Evolutionary conservation across 2,888 invertebrate species (phyloP), one percentile per base, ranked within the genome.

Genomic region (Iphiclides podalirius): DNA sequence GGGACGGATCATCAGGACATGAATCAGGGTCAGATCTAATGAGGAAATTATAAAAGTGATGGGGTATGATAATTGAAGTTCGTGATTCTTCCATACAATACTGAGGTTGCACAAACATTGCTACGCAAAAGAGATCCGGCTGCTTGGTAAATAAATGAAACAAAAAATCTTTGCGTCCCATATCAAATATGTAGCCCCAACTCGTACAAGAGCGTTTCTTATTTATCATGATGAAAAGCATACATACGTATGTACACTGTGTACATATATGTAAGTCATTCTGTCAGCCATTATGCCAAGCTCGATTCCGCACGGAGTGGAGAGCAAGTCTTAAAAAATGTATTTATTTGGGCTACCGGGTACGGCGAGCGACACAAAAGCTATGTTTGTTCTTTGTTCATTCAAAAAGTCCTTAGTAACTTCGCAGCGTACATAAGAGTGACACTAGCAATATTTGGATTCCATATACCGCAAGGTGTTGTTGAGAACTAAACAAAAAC

Each of bases 71-170:
- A 9, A 15, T 15, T 13, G 14, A 13, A 9, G 23, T 31, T 23
- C 15, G 23, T 42, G 33, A 42, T 39, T 39, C 34, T 23, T 14
- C 9, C 39, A 39, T 15, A 23, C n/a, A 39, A 15, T 34, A 23
- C 36, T 8, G 15, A 36, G 26, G 26, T 34, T 37, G 16, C 23
- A 15, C 7, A 11, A 12, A 33, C 34, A 34, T 23, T 12, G 23
- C 12, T 15, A 39, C 1, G 40, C 34, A 40, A 35, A 40, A 16
- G 39, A 23, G 20, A 7, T 34, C 12, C 11, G n/a, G 36, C 12
- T 23, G 34, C 6, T 23, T 37, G 16, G 44, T 47, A 35, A 40
- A 47, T 26, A 28, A 40, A 47, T 47, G 35, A 35, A 34, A 47
- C 39, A 23, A 23, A 47, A 47, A 34, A 9, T 14, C 7, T 0